These are phyloP conservation scores for Hephaestus fuliginosus DNA, from an alignment of 2,797 vertebrate species.

Conservation along the genomic window DNA sequence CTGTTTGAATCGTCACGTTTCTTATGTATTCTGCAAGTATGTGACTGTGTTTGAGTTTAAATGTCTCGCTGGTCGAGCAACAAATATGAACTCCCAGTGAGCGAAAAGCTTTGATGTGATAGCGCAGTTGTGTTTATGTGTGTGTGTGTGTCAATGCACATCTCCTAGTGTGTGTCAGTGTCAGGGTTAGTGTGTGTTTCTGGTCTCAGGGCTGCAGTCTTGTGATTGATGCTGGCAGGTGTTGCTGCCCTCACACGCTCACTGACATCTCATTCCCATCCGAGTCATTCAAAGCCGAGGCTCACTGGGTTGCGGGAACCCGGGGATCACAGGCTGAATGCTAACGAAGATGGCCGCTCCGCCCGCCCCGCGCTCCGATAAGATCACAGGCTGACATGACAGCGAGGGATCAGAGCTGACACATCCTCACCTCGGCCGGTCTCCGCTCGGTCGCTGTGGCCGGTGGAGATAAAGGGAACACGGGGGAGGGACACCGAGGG, in stretches of 20 bases:
- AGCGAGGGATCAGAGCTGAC: slow-evolving; percentile 59
- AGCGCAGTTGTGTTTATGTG: not conserved
- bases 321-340: slow-evolving; percentile 59
- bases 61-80: not conserved
- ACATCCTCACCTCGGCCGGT: slow-evolving; percentile 41
- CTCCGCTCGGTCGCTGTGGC: slow-evolving; percentile 12
- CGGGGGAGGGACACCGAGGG: slow-evolving; percentile 8
- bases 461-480: slow-evolving; percentile 33
- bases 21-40: not conserved
- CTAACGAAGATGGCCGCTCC: slow-evolving; percentile 49
- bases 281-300: slow-evolving; percentile 50
- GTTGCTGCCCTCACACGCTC: slow-evolving; percentile 45
- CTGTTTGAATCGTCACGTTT: not conserved
- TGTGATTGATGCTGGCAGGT: slow-evolving; percentile 74
- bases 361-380: slow-evolving; percentile 22
- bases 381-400: slow-evolving; percentile 57
- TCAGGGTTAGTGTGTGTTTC: slow-evolving; percentile 14
- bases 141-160: not conserved
- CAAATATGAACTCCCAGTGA: slow-evolving; percentile 14
- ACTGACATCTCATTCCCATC: slow-evolving; percentile 69
- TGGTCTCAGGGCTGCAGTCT: slow-evolving; percentile 21
- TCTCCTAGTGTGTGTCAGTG: slow-evolving; percentile 1
- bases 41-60: slow-evolving; percentile 6
- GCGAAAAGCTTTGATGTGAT: slow-evolving; percentile 1
- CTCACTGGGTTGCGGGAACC: slow-evolving; percentile 23